Base-by-base conservation (phyloP, 2,888 invertebrate genomes). In the Andrena praecox region DNA sequence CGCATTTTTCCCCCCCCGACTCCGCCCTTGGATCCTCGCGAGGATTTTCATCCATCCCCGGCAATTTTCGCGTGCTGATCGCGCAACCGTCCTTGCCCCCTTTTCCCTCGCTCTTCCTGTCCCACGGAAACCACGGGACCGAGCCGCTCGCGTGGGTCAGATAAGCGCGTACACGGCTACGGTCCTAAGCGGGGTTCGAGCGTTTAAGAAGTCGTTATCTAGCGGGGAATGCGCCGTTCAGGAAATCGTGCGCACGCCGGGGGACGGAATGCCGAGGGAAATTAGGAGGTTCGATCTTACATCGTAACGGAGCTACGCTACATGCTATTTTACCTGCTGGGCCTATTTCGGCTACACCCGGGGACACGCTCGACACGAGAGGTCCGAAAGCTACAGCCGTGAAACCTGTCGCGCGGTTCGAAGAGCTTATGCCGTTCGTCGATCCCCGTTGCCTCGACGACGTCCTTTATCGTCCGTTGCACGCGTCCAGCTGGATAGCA, bases 121-220 rank as follows among this genome's bases (percentile, higher is more conserved):
- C 59, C 10, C 16, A 42, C 54, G 64, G 10, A 48, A 33, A n/a
- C n/a, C n/a, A 35, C n/a, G 7, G 27, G 48, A 20, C 54, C 33
- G 48, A 20, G 63, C 59, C 0, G 24, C 5, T 27, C 52, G 33
- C 42, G 33, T 33, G 35, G 24, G 20, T 12, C 2, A n/a, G 29
- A 76, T 52, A 66, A 66, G 42, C 33, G 33, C 54, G 35, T 7
- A 31, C 35, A 24, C 5, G 5, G n/a, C 20, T 16, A 31, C n/a
- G 42, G 42, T 42, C 54, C 29, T 29, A 10, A 29, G 35, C 20
- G 10, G 10, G 16, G 2, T 20, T 50, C 50, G n/a, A 42, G 54
- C 52, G 33, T 77, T 77, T 56, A 10, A 20, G 66, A 20, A 67
- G 62, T 62, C 59, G 67, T 76, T 62, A 71, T 77, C 67, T 59